Percentiles rank a stretch among this genome's conserved stretches.
Conservation (phyloP, 2,888 invertebrate species). For the Pterostichus niger region DNA sequence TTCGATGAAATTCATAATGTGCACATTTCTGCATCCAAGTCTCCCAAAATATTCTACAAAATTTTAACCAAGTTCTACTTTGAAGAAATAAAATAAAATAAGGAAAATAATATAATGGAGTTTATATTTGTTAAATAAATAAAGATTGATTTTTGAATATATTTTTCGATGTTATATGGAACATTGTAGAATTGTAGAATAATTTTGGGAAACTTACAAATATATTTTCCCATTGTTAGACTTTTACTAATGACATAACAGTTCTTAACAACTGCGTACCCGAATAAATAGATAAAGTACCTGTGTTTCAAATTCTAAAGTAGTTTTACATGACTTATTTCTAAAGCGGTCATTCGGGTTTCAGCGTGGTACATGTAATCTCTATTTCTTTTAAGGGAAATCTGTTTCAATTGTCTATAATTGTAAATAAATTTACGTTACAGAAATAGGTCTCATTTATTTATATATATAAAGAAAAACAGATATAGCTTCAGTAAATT, state of each 20-base stretch:
- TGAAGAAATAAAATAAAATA: neutral
- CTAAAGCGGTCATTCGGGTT: conserved; percentile 28
- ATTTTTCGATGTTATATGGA: neutral
- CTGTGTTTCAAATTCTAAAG: conserved; percentile 51
- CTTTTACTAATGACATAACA: neutral
- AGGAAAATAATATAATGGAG: neutral
- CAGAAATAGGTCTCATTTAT: conserved; percentile 14
- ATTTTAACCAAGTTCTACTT: neutral
- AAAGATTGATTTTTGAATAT: neutral
- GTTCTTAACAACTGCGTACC: neutral
- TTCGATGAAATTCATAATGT: neutral
- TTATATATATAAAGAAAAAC: neutral
- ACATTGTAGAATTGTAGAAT: neutral
- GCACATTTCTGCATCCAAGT: neutral
- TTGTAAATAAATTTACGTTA: conserved; percentile 51
- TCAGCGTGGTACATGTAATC: conserved; percentile 21
- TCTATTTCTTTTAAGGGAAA: conserved; percentile 34
- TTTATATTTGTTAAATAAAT: too few relatives aligned
- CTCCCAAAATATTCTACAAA: neutral
- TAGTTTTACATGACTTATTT: conserved; percentile 42
- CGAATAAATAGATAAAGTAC: conserved; percentile 26
- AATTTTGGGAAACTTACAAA: neutral
- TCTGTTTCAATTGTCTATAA: conserved; percentile 46
- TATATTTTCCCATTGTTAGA: neutral
- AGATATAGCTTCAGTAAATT: neutral